A percentile compares a stretch with the other conserved stretches of the same genome.
Conservation (phyloP, 2,797 vertebrate species). For the Cossypha niveicapilla region DNA sequence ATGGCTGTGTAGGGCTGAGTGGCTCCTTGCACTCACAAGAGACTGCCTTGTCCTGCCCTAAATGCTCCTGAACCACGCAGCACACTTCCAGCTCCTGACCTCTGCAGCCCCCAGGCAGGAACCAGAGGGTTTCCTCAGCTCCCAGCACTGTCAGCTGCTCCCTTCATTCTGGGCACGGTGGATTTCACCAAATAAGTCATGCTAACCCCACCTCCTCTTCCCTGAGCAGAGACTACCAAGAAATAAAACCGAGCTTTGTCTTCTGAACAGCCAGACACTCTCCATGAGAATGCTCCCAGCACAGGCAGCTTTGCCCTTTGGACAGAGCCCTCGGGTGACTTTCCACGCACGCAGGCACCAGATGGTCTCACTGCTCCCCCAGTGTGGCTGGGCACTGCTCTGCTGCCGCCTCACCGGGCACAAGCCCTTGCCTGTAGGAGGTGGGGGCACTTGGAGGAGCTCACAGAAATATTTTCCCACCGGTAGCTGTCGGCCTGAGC, state of each 20-base stretch:
- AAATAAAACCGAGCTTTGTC: conserved; percentile 13
- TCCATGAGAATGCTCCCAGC: not conserved
- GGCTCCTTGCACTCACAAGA: not conserved
- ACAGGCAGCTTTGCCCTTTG: not conserved
- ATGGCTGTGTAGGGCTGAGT: rapidly evolving
- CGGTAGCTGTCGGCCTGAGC: conserved; percentile 35
- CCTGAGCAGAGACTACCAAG: not conserved
- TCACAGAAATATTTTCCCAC: conserved; percentile 39
- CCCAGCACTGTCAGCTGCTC: not conserved
- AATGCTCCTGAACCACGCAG: not conserved
- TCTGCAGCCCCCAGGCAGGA: not conserved
- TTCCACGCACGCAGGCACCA: not conserved
- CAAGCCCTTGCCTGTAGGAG: conserved; percentile 42
- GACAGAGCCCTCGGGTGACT: not conserved
- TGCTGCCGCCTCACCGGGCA: not conserved
- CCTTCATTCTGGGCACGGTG: not conserved
- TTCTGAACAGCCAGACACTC: not conserved
- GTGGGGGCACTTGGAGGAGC: conserved; percentile 1
- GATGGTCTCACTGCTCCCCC: not conserved
- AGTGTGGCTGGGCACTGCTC: not conserved
- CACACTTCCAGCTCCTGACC: not conserved
- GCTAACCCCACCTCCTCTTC: not conserved
- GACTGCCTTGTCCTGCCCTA: not conserved
- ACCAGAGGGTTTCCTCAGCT: not conserved
- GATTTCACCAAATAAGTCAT: not conserved